Percentiles rank a stretch among this genome's conserved stretches.
Evolutionary conservation across 2,888 invertebrate genomes (phyloP).

Genomic region (Aleiodes leptofemur): DNA sequence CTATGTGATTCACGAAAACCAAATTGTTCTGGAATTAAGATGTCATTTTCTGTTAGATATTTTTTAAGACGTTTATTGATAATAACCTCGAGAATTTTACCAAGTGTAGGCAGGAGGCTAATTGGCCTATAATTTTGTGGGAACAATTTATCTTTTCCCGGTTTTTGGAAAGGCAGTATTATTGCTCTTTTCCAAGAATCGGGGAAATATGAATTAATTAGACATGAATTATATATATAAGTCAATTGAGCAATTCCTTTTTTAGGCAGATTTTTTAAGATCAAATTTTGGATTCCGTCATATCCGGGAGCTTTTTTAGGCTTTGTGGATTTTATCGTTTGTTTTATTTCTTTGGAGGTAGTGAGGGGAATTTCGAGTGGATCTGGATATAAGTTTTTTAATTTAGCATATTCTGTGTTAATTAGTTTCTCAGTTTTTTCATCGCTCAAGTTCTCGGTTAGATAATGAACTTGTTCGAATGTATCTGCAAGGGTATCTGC

Average conservation of each 20-base stretch:
- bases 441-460: constrained; percentile 47
- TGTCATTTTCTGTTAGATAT: constrained; percentile 18
- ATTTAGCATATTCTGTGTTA: neutral
- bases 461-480: constrained; percentile 48
- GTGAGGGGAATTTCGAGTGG: too few species aligned
- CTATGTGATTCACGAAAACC: constrained; percentile 63
- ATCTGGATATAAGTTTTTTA: too few species aligned
- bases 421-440: constrained; percentile 7
- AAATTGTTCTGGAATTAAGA: constrained; percentile 54
- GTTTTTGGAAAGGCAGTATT: constrained; percentile 46
- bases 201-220: constrained; percentile 15
- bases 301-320: constrained; percentile 36
- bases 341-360: neutral
- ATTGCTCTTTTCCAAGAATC: constrained; percentile 45
- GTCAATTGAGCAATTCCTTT: constrained; percentile 12
- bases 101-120: constrained; percentile 45
- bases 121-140: constrained; percentile 50
- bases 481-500: constrained; percentile 48
- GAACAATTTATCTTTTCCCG: constrained; percentile 41
- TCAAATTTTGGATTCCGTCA: constrained; percentile 25
- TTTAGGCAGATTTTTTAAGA: constrained; percentile 4
- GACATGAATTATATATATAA: constrained; percentile 18
- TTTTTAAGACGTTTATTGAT: constrained; percentile 48
- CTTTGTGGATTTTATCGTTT: constrained; percentile 1
- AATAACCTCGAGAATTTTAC: constrained; percentile 49